Percentiles rank a stretch among this genome's conserved stretches.
These are phyloP conservation scores for Xestoiulus laeticollis DNA, from an alignment of 2,888 invertebrate species.

Conservation along the genomic window DNA sequence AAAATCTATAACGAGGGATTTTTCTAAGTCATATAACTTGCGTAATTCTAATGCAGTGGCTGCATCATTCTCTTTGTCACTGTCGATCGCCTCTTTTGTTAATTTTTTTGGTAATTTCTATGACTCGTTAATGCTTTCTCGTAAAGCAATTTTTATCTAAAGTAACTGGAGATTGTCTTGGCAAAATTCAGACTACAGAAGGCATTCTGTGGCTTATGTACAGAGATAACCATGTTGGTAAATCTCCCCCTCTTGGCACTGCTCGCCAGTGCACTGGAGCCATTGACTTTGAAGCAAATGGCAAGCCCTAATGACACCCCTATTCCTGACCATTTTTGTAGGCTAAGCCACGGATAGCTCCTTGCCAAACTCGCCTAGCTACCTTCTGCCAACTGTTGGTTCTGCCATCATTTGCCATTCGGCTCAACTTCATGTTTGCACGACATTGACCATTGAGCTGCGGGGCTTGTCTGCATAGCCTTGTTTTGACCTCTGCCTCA, in stretches of 20 bases:
- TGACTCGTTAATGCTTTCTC: neutral
- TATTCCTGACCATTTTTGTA: conserved; percentile 54
- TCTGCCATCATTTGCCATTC: conserved; percentile 36
- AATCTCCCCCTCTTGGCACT: conserved; percentile 9
- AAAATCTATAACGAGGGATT: too few relatives aligned
- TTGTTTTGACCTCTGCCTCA: conserved; percentile 43
- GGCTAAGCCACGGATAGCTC: conserved; percentile 52
- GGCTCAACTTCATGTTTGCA: conserved; percentile 39
- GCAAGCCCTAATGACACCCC: conserved; percentile 48
- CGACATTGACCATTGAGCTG: conserved; percentile 25
- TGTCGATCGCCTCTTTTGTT: neutral
- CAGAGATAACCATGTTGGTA: neutral
- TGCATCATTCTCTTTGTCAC: neutral
- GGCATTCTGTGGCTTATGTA: neutral
- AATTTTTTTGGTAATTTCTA: neutral
- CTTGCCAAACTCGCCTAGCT: conserved; percentile 47
- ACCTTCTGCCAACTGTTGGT: conserved; percentile 43
- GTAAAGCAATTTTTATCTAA: neutral
- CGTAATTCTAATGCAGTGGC: neutral
- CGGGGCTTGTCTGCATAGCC: neutral
- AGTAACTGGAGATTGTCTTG: conserved; percentile 9
- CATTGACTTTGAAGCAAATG: neutral
- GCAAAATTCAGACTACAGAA: conserved; percentile 1
- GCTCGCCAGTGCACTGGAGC: neutral
- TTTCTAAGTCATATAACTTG: neutral